These are phyloP conservation scores for Chondrosia reniformis DNA, from an alignment of 37 sponge, comb jelly and placozoan species.

Conservation along the genomic window DNA sequence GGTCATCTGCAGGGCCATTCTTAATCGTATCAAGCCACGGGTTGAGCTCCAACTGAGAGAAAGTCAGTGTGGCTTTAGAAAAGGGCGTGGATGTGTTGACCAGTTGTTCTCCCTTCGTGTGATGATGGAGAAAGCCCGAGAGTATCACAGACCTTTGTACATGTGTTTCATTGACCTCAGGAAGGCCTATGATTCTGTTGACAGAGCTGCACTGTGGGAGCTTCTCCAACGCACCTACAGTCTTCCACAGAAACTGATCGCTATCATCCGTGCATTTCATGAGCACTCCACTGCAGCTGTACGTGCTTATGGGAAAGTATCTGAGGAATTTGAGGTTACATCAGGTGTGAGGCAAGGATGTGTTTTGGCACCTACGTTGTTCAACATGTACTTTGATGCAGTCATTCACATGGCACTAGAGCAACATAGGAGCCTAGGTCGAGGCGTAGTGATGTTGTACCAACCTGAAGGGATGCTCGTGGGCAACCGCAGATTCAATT, in stretches of 20 bases:
- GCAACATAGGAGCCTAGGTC: no score
- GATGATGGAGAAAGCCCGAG: constrained; percentile 4
- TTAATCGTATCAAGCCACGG: neutral
- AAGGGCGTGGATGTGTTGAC: constrained; percentile 4
- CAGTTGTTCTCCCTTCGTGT: neutral
- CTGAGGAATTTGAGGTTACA: constrained; percentile 5
- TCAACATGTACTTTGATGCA: no score
- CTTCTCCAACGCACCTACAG: neutral
- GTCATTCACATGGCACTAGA: no score
- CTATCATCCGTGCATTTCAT: neutral
- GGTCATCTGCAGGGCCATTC: constrained; percentile 1
- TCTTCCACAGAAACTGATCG: constrained; percentile 1
- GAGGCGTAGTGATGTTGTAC: no score
- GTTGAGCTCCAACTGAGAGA: neutral
- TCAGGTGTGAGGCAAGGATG: constrained; percentile 5
- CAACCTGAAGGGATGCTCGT: no score
- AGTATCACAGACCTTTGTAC: neutral
- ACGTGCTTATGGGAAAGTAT: neutral
- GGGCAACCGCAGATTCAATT: no score
- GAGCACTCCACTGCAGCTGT: neutral
- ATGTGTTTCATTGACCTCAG: neutral
- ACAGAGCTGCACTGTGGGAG: neutral
- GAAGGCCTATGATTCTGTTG: neutral
- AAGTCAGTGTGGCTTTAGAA: constrained; percentile 5
- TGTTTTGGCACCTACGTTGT: constrained; percentile 7